A percentile compares a stretch with the other conserved stretches of the same genome.
phyloP scores from a whole-genome alignment of 2,888 invertebrate species.

The Cataglyphis rosenhaueri region DNA sequence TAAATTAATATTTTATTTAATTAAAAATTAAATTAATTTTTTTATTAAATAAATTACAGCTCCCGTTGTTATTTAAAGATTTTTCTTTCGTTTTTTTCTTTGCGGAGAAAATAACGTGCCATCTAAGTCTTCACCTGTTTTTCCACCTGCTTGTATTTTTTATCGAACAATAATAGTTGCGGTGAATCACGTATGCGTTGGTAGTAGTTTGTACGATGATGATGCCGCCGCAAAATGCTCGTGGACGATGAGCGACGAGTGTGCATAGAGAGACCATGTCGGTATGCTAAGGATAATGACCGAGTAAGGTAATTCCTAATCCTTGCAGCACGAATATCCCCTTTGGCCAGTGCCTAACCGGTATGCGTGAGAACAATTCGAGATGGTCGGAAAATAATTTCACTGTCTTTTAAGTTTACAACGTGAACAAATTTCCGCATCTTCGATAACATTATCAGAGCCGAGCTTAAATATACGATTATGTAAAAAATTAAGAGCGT shows the following conservation, averaged over 20 bases:
- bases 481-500: background rate
- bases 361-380: conserved; percentile 33
- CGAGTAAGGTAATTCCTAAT: conserved; percentile 52
- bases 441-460: background rate
- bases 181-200: conserved; percentile 49
- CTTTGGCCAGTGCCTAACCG: background rate
- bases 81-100: background rate
- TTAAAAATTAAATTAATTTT: too few species aligned
- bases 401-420: conserved; percentile 2
- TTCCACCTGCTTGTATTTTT: conserved; percentile 13
- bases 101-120: conserved; percentile 16
- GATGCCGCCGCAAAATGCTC: conserved; percentile 60
- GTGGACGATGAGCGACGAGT: conserved; percentile 36
- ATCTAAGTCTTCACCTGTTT: conserved; percentile 44
- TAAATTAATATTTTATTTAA: too few species aligned
- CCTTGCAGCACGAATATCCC: conserved; percentile 42
- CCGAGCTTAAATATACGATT: background rate
- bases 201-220: conserved; percentile 41
- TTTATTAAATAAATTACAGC: too few species aligned
- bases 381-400: conserved; percentile 37
- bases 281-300: conserved; percentile 42
- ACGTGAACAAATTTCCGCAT: background rate
- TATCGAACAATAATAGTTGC: conserved; percentile 54
- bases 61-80: too few species aligned
- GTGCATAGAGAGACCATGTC: background rate